Evolutionary conservation across 2,797 vertebrate species (phyloP).

Genomic region (Sebastes steindachneri): DNA sequence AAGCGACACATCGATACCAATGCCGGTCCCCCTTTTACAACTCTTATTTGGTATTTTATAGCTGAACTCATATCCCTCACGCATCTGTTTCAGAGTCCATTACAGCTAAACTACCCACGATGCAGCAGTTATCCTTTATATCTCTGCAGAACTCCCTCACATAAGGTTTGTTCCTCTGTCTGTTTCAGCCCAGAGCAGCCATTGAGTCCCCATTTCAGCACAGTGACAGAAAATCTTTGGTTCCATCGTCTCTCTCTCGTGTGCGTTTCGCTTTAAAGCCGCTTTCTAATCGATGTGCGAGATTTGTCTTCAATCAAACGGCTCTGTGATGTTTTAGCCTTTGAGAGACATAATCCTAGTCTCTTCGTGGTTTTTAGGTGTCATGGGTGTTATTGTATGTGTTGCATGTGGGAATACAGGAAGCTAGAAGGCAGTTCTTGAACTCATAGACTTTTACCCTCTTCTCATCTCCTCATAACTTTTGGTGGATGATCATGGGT

Average conservation of each 20-base stretch:
- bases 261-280: not conserved
- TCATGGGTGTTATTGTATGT: not conserved
- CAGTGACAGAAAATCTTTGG: slow-evolving; percentile 22
- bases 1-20: slow-evolving; percentile 6
- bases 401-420: not conserved
- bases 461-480: not conserved
- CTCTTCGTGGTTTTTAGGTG: not conserved
- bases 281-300: not conserved
- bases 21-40: not conserved
- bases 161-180: not conserved
- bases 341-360: not conserved
- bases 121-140: not conserved
- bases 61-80: not conserved
- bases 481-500: slow-evolving; percentile 5
- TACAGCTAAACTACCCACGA: slow-evolving; percentile 13
- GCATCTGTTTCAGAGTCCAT: slow-evolving; percentile 21
- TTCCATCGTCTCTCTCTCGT: not conserved
- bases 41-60: slow-evolving; percentile 20
- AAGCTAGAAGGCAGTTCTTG: not conserved
- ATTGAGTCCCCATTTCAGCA: not conserved
- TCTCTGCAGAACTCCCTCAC: not conserved
- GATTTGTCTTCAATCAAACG: not conserved
- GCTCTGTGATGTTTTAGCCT: not conserved
- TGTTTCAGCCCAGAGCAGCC: not conserved
- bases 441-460: not conserved